Base-by-base conservation (phyloP, 2,797 vertebrate species). In the Mionectes olivaceus region DNA sequence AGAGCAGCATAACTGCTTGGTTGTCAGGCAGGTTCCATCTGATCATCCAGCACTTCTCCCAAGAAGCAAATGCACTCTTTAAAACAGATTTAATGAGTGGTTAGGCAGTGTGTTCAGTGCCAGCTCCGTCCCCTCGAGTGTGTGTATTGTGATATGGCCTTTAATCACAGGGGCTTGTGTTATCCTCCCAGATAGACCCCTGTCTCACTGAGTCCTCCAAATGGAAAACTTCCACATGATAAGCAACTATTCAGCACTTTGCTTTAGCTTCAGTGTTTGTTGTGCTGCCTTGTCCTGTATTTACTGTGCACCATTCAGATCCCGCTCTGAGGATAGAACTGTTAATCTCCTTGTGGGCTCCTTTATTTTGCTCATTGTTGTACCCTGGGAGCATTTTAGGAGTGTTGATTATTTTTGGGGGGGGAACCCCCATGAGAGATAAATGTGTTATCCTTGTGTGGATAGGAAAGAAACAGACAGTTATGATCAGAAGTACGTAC, bases 161-260 rank as follows among this genome's bases (percentile, higher is more conserved):
- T 86, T 89, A 65, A 30, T 44, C 69, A 28, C 11, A 57, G 37
- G 64, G 46, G 13, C 43, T 83, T 7, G 0, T 25, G n/a, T 56
- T 69, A 24, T 63, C 69, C 83, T 76, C 41, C 65, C 64, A 19
- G 63, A 37, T 44, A 74, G 55, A 75, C 43, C 55, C 47, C 52
- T 76, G 70, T 46, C 63, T 87, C 67, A 64, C 57, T 0, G 2
- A 74, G 46, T 64, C 90, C 85, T 94, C 73, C 67, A 75, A 83
- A 90, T 53, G 53, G 76, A 90, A 83, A 90, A 83, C 73, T 91
- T 94, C 41, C 61, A 65, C 63, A 39, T 22, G 78, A 55, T 74
- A 55, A 86, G 61, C 61, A 93, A 65, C 73, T 73, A 52, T 87
- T 95, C 61, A 47, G 69, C 3, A 12, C 65, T 94, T 90, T 95